Evolutionary conservation across 2,888 invertebrate genomes (phyloP), one percentile per base, ranked within the genome.

Genomic region (Eupithecia abbreviata): DNA sequence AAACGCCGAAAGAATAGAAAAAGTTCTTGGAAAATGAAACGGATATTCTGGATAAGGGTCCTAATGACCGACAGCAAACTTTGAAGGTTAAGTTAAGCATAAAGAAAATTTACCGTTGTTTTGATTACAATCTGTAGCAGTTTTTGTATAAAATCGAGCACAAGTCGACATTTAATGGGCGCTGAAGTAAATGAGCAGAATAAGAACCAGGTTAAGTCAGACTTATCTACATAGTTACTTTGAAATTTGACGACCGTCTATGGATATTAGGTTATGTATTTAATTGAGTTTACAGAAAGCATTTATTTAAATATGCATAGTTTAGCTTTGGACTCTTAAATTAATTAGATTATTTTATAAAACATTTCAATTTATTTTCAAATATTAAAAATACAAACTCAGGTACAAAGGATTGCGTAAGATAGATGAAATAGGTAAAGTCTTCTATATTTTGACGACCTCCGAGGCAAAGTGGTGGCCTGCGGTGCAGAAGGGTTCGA

Each of bases 71-170:
- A 58, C 76, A 71, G 66, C 73, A 74, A 78, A 79, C 71, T 75
- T 72, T 75, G 79, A 80, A 84, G 82, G 82, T 82, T 83, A 77
- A 73, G 71, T 76, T 83, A 77, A 73, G 71, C 76, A 79, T 78
- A 81, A 81, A 82, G 80, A 73, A 81, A 82, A 84, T 84, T 82
- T 82, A 83, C 82, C 67, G 72, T 71, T 74, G 76, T 77, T 80
- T 80, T 80, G 82, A 85, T 85, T 80, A 80, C 79, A 78, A 85
- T 82, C 80, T 69, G 71, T 76, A 70, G 69, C 77, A 73, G 74
- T 78, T 77, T 74, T 76, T 73, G 77, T 74, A 71, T 77, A 79
- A 79, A 79, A 79, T 74, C 69, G 72, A 72, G 68, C 71, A 75
- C 76, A 75, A 71, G 62, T 62, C 62, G 67, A n/a, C 65, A 72